Evolutionary conservation across 2,113 vertebrate species (phyloP).

Genomic region (Caloenas nicobarica): DNA sequence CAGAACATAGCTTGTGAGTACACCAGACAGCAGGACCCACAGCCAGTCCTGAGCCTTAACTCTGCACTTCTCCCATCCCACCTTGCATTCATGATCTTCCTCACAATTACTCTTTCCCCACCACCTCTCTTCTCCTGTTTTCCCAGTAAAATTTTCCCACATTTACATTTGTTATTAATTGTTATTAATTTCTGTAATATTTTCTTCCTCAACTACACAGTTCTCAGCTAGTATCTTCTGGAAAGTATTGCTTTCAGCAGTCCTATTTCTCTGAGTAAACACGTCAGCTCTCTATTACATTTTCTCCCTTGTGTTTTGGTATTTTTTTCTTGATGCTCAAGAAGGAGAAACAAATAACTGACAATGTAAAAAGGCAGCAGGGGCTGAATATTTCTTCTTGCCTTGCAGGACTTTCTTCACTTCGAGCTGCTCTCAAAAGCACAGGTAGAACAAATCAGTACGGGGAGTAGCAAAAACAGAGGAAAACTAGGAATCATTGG

Average conservation of each 20-base stretch:
- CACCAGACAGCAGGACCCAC: not conserved
- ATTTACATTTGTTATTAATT: not conserved
- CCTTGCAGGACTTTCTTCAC: not conserved
- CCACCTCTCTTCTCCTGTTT: not conserved
- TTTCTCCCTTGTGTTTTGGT: not conserved
- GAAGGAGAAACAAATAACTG: not conserved
- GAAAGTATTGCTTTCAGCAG: not conserved
- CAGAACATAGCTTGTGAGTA: not conserved
- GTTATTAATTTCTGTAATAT: not conserved
- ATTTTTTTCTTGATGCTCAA: not conserved
- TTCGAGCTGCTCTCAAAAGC: not conserved
- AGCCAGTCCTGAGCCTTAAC: not conserved
- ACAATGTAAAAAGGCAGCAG: not conserved
- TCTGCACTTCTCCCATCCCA: not conserved
- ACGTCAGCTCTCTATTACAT: not conserved
- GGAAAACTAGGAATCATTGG: not conserved
- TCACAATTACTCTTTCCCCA: not conserved
- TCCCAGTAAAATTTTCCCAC: not conserved
- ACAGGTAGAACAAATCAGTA: not conserved
- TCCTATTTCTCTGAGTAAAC: not conserved
- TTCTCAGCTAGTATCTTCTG: not conserved
- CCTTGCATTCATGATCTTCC: not conserved
- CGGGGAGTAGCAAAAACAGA: fast-evolving
- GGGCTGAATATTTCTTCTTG: not conserved
- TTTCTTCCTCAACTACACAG: not conserved